A percentile compares a stretch with the other conserved stretches of the same genome.
phyloP scores from a whole-genome alignment of 2,797 vertebrate genomes.

The Tachyglossus aculeatus region DNA sequence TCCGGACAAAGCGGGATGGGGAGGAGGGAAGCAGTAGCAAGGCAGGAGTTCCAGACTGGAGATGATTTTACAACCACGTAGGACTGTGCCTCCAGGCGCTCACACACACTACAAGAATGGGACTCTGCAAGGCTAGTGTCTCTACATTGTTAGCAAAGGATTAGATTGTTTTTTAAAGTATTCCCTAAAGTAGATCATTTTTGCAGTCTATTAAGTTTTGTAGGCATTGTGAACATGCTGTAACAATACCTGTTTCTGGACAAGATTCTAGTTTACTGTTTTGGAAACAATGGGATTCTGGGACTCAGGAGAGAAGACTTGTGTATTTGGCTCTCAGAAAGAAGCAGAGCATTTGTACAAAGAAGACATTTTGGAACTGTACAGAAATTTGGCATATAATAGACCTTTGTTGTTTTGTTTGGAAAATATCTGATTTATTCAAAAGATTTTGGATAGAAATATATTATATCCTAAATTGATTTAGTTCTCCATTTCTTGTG shows the following conservation, averaged over 20 bases:
- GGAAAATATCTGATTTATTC: not conserved
- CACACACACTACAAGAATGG: too few relatives aligned
- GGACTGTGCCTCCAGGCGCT: too few relatives aligned
- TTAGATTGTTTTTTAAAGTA: not conserved
- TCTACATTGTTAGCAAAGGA: not conserved
- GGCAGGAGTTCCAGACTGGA: too few relatives aligned
- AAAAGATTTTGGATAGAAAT: constrained; percentile 2
- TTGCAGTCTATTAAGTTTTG: not conserved
- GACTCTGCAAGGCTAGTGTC: not conserved
- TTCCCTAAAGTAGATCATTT: not conserved
- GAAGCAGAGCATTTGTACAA: not conserved
- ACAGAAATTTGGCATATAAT: not conserved
- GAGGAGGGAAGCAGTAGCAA: too few relatives aligned
- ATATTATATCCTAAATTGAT: not conserved
- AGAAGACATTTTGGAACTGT: not conserved
- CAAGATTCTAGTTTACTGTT: not conserved
- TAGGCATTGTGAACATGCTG: not conserved
- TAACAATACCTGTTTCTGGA: not conserved
- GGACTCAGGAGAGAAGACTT: not conserved
- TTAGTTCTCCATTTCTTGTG: not conserved
- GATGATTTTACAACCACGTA: too few relatives aligned
- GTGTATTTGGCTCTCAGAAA: not conserved
- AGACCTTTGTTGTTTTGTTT: not conserved
- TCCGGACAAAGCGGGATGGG: too few relatives aligned
- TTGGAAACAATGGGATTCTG: constrained; percentile 1